Conservation (phyloP, 2,888 invertebrate genomes). For the Epiperipatus broadwayi region DNA sequence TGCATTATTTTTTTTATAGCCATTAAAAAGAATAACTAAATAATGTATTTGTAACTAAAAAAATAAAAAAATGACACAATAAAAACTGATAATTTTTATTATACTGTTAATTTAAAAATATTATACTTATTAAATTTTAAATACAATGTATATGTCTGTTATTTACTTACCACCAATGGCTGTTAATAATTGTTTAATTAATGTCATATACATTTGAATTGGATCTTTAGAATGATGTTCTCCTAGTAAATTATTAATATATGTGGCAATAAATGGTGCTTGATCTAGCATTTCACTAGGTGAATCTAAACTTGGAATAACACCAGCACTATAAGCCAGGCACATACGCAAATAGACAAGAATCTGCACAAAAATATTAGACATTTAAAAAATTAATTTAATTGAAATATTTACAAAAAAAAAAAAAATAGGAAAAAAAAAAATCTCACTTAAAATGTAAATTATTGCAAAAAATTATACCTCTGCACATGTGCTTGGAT, state of each 20-base stretch:
- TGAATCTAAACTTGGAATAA: constrained; percentile 23
- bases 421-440: constrained; percentile 1
- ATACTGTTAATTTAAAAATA: constrained; percentile 35
- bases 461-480: constrained; percentile 34
- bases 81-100: constrained; percentile 44
- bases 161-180: constrained; percentile 40
- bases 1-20: no score
- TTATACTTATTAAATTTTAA: background rate
- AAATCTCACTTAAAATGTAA: no score
- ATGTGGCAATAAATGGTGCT: constrained; percentile 23
- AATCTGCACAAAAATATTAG: constrained; percentile 35
- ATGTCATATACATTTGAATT: constrained; percentile 22
- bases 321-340: constrained; percentile 43
- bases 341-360: constrained; percentile 60
- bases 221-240: constrained; percentile 34
- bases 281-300: constrained; percentile 23
- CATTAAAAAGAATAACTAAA: no score
- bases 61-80: constrained; percentile 30
- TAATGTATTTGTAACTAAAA: no score
- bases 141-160: constrained; percentile 18
- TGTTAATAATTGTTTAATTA: constrained; percentile 31
- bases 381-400: background rate
- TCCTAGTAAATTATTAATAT: constrained; percentile 39
- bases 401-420: background rate
- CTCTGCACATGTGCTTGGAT: constrained; percentile 49